phyloP scores from a whole-genome alignment of 2,888 invertebrate genomes.

The Eupithecia vulgata region DNA sequence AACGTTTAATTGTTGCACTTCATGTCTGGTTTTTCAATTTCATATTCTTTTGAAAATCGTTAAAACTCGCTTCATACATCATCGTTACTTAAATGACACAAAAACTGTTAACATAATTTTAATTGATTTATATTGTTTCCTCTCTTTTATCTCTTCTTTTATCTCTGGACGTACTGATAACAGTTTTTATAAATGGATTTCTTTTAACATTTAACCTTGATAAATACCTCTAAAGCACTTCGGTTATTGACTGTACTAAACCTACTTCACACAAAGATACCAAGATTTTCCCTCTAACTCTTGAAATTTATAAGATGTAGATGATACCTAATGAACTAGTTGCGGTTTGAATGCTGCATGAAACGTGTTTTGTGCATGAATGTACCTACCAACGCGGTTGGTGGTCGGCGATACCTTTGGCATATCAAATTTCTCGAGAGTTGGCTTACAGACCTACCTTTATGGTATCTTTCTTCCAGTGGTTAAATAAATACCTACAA shows the following conservation, averaged over 20 bases:
- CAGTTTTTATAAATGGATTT: neutral
- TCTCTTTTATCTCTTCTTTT: neutral
- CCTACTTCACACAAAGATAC: neutral
- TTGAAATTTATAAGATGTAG: neutral
- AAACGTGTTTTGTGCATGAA: neutral
- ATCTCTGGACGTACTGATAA: neutral
- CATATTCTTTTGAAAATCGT: neutral
- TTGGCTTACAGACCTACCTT: neutral
- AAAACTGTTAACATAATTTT: neutral
- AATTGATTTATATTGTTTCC: neutral
- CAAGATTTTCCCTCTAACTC: neutral
- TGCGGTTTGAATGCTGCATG: neutral
- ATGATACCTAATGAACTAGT: neutral
- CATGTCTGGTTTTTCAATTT: neutral
- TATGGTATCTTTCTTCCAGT: neutral
- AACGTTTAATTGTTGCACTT: neutral
- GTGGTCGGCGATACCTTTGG: neutral
- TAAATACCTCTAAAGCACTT: neutral
- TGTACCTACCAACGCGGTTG: neutral
- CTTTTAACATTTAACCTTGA: neutral
- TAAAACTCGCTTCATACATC: neutral
- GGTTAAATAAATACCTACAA: neutral
- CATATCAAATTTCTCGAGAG: constrained; percentile 1
- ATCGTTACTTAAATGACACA: neutral
- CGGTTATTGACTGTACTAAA: constrained; percentile 3